Percentiles rank a stretch among this genome's conserved stretches.
Conservation (phyloP, 2,113 vertebrate species). For the Bambusicola thoracicus region DNA sequence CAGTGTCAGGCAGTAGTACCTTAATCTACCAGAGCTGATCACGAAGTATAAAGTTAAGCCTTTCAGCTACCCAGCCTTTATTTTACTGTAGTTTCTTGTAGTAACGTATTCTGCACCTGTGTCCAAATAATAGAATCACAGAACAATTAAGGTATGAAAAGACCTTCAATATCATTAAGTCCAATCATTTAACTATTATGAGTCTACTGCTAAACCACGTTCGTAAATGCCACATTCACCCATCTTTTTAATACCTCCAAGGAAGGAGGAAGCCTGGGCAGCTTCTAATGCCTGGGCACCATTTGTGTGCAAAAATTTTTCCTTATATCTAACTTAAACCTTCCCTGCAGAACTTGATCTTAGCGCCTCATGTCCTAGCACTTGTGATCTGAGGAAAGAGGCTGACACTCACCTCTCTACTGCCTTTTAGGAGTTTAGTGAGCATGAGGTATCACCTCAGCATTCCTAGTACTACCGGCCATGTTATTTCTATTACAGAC, state of each 20-base stretch:
- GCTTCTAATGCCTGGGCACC: neutral
- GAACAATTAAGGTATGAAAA: neutral
- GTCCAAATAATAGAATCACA: neutral
- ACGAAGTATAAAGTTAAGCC: neutral
- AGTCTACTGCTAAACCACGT: no score
- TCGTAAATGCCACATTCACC: no score
- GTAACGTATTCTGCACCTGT: fast-evolving
- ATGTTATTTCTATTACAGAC: neutral
- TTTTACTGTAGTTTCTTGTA: neutral
- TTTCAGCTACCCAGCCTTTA: neutral
- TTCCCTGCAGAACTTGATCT: neutral
- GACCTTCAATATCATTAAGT: neutral
- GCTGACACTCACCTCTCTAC: neutral
- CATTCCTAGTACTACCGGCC: neutral
- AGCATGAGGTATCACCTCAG: neutral
- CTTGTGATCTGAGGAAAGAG: neutral
- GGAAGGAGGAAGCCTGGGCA: neutral
- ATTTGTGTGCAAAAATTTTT: neutral
- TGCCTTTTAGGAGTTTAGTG: neutral
- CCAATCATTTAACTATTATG: no score
- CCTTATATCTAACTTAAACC: neutral
- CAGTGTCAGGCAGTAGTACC: neutral
- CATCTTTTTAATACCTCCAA: neutral
- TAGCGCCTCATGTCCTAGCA: neutral
- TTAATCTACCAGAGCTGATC: neutral